phyloP scores from a whole-genome alignment of 2,113 vertebrate genomes.

The Bos javanicus region DNA sequence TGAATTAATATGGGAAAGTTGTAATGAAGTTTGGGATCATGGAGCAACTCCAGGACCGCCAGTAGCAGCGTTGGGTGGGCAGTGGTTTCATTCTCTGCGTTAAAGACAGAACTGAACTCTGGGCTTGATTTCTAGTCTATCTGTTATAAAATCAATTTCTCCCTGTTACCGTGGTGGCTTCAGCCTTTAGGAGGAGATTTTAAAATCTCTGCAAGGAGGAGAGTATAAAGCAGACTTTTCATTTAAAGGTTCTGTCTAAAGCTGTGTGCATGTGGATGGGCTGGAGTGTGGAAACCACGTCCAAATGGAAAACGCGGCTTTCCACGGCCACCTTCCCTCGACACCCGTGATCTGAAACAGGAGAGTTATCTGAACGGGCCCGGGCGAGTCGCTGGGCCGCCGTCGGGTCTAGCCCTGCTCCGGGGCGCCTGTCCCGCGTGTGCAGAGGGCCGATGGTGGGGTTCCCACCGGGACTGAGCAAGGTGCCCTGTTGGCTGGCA shows the following conservation, averaged over 20 bases:
- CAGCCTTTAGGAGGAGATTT: neutral
- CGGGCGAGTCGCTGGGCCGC: no score
- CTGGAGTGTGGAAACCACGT: accelerated
- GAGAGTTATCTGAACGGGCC: neutral
- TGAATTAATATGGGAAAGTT: constrained; percentile 32
- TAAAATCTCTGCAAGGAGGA: neutral
- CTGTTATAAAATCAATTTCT: neutral
- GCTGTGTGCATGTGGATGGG: neutral
- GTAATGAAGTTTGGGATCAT: neutral
- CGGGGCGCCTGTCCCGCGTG: no score
- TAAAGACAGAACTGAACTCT: neutral
- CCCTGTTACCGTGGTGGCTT: neutral
- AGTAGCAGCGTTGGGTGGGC: neutral
- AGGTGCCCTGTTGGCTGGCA: no score
- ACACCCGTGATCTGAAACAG: neutral
- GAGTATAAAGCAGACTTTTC: neutral
- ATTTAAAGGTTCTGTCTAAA: neutral
- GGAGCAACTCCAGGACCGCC: neutral
- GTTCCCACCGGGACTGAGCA: neutral
- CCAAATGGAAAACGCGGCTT: neutral
- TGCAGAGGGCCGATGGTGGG: neutral
- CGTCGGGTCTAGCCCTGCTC: accelerated
- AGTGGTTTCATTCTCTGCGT: neutral
- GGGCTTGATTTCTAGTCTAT: neutral
- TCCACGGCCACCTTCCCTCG: neutral